Conservation (phyloP, 2,113 vertebrate genomes). For the Lycaon pictus region DNA sequence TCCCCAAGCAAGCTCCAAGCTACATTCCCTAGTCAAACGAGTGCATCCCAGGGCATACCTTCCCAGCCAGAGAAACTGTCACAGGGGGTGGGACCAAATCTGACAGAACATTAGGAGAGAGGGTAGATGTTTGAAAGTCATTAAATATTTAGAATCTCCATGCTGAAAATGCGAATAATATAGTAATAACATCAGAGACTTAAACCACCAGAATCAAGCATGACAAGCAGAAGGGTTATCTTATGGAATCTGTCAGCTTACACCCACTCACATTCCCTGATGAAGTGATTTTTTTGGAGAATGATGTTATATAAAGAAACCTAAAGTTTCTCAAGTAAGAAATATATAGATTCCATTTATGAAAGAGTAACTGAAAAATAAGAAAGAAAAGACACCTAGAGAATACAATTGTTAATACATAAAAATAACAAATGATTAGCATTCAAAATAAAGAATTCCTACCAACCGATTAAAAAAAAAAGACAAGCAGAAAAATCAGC, state of each 20-base stretch:
- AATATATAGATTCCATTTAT: constrained; percentile 7
- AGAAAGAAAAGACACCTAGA: not conserved
- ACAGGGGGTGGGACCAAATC: not conserved
- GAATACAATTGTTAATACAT: not conserved
- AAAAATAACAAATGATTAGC: constrained; percentile 49
- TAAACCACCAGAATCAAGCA: not conserved
- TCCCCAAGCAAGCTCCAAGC: constrained; percentile 12
- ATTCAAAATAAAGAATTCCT: constrained; percentile 34
- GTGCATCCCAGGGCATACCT: not conserved
- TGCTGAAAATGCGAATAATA: constrained; percentile 2
- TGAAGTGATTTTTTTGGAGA: not conserved
- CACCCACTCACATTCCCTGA: constrained; percentile 45
- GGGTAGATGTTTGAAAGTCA: not conserved
- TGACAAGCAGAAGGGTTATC: constrained; percentile 36
- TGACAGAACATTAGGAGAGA: constrained; percentile 35
- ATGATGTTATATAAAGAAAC: constrained; percentile 46
- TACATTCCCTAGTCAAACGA: constrained; percentile 28
- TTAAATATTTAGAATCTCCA: constrained; percentile 49
- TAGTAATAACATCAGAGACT: not conserved
- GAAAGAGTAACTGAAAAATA: constrained; percentile 20
- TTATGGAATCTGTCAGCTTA: constrained; percentile 5
- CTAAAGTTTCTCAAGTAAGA: constrained; percentile 25
- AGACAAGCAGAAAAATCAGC: not conserved
- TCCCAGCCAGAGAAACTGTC: constrained; percentile 38
- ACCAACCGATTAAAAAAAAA: not conserved